Evolutionary conservation across 2,797 vertebrate species (phyloP).

Genomic region (Etheostoma perlongum): DNA sequence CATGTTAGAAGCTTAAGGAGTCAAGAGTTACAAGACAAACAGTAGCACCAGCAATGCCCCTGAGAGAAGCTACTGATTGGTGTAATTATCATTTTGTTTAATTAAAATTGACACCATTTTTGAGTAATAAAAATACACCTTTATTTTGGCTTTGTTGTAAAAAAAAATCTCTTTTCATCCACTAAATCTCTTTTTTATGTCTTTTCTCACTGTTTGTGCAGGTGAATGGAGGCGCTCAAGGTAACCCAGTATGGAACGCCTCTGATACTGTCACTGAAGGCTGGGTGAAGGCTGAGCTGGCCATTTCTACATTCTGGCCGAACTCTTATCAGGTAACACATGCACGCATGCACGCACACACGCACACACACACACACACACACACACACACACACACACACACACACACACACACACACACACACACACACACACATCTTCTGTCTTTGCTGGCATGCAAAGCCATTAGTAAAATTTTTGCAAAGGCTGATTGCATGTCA

Average conservation of each 20-base stretch:
- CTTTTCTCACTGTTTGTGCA: slow-evolving; percentile 26
- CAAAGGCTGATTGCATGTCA: too few species aligned
- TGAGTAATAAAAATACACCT: too few species aligned
- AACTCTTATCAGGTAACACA: slow-evolving; percentile 94
- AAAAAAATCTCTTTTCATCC: not conserved
- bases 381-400: not conserved
- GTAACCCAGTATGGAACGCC: slow-evolving; percentile 96
- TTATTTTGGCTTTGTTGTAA: too few species aligned
- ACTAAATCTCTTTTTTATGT: not conserved
- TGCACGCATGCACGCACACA: slow-evolving; percentile 3
- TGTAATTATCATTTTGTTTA: too few species aligned
- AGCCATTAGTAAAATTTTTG: too few species aligned
- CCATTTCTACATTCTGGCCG: slow-evolving; percentile 98
- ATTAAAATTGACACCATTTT: too few species aligned
- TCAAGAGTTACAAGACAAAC: not conserved
- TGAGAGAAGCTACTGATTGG: too few species aligned
- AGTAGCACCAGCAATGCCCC: too few species aligned
- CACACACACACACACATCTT: too few species aligned
- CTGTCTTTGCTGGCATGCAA: too few species aligned
- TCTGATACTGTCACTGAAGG: slow-evolving; percentile 93
- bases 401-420: not conserved
- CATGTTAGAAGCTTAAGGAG: not conserved
- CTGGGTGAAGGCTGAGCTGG: slow-evolving; percentile 96
- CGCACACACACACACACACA: not conserved
- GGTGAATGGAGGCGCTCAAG: slow-evolving; percentile 95